These are phyloP conservation scores for Nansenia antarctica DNA, from an alignment of 2,113 vertebrate genomes.

Conservation along the genomic window DNA sequence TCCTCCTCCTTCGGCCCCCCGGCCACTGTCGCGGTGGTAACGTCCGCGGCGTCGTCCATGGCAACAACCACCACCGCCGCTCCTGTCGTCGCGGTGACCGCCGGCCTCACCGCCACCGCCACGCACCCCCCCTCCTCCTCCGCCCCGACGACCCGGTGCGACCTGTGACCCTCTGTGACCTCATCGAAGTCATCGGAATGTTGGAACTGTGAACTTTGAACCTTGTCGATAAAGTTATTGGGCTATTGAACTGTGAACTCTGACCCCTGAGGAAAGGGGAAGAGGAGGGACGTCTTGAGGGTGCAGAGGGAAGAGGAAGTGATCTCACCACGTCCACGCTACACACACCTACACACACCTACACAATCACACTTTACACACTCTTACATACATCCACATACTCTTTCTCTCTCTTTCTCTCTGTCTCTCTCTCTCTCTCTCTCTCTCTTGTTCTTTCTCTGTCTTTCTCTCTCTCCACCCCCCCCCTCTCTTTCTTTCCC, in stretches of 20 bases:
- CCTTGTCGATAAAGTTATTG: too few relatives aligned
- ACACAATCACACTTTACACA: not conserved
- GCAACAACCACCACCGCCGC: not conserved
- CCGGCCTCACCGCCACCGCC: conserved; percentile 9
- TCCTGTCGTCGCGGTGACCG: not conserved
- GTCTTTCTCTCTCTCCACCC: not conserved
- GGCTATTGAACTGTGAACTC: not conserved
- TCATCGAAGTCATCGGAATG: too few relatives aligned
- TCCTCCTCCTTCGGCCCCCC: not conserved
- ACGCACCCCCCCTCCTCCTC: conserved; percentile 22
- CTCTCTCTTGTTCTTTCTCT: not conserved
- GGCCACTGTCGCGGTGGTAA: not conserved
- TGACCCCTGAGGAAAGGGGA: not conserved
- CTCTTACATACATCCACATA: not conserved
- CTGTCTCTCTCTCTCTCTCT: not conserved
- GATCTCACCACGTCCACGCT: not conserved
- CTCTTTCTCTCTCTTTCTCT: not conserved
- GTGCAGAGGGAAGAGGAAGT: not conserved
- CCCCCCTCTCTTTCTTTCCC: not conserved
- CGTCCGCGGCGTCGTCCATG: not conserved
- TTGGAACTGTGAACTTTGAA: too few relatives aligned
- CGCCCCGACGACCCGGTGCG: not conserved
- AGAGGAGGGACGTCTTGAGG: not conserved
- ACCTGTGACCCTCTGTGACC: too few relatives aligned
- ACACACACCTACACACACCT: not conserved